Conservation (phyloP, 2,888 invertebrate species). For the Orchestes rusci region DNA sequence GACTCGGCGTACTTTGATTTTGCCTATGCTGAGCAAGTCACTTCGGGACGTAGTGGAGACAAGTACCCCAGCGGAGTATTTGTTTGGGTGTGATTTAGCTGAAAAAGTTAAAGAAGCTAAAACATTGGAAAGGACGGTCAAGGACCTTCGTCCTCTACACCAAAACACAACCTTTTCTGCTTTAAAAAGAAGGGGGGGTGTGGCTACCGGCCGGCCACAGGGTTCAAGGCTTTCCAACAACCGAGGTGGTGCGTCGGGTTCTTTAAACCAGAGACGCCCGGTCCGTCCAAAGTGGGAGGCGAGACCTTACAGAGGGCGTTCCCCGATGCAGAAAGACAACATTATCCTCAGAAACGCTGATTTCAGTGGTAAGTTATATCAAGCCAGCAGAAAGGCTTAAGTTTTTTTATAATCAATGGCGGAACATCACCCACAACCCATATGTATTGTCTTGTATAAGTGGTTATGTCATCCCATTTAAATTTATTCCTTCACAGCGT, state of each 20-base stretch:
- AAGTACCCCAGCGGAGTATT: slow-evolving; percentile 7
- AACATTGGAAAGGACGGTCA: slow-evolving; percentile 1
- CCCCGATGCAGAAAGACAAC: slow-evolving; percentile 5
- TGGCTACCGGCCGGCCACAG: not conserved
- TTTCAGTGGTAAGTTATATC: not conserved
- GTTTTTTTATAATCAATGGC: slow-evolving; percentile 6
- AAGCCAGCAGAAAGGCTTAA: not conserved
- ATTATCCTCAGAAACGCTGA: not conserved
- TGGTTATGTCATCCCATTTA: slow-evolving; percentile 1
- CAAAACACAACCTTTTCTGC: slow-evolving; percentile 2
- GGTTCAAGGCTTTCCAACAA: not conserved
- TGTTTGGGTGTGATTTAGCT: slow-evolving; percentile 7
- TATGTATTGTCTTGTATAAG: slow-evolving; percentile 5
- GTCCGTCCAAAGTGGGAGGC: slow-evolving; percentile 6
- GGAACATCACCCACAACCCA: not conserved
- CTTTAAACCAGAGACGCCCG: slow-evolving; percentile 12
- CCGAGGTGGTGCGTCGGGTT: not conserved
- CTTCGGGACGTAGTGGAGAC: slow-evolving; percentile 7
- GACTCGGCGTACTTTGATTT: slow-evolving; percentile 5
- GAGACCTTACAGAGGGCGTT: slow-evolving; percentile 5
- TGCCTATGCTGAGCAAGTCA: slow-evolving; percentile 8
- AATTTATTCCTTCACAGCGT: not conserved
- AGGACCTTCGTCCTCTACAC: not conserved
- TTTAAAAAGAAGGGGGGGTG: slow-evolving; percentile 1
- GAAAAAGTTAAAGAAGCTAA: slow-evolving; percentile 7